Base-by-base conservation (phyloP, 2,113 vertebrate genomes). In the Neodontobutis hainanensis region DNA sequence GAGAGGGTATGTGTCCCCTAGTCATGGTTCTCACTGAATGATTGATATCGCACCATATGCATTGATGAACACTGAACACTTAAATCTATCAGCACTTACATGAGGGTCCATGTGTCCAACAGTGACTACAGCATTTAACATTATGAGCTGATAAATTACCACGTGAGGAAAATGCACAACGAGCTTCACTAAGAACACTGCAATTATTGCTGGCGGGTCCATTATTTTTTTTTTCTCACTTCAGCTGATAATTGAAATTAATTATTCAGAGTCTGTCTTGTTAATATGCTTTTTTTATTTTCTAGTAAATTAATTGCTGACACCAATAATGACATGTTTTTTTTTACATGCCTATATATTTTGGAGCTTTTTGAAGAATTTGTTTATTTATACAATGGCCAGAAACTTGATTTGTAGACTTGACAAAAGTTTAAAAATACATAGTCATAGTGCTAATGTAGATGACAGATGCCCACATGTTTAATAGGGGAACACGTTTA, bases 171-270 rank as follows among this genome's bases (percentile, higher is more conserved):
- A 85, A 87, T 77, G 71, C 67, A 63, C 52, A 49, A 69, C 77
- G 77, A 85, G 82, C 78, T 80, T 73, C 66, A 70, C 67, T 77
- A 80, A 84, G 83, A 87, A 70, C 62, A 40, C 70, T 65, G 71
- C 74, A 88, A 85, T 88, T 82, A 91, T 82, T 90, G 80, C 70
- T 79, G 75, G 87, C 75, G 49, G 56, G 78, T 85, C 81, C 82
- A 84, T 91, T 88, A 89, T 90, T 86, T 66, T 70, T 83, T 77
- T 48, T 60, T 56, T 46, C 58, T 12, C n/a, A 27, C 45, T 35
- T 73, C 3, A 7, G 70, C 77, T 87, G 80, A 87, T 87, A 89
- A 90, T 90, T 93, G 65, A 88, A 90, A 90, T 90, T 87, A 92
- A 92, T 92, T 88, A 90, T 90, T 90, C 84, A 72, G 68, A 51